Base-by-base conservation (phyloP, 2,113 vertebrate species). In the Ancistrus triradiatus region DNA sequence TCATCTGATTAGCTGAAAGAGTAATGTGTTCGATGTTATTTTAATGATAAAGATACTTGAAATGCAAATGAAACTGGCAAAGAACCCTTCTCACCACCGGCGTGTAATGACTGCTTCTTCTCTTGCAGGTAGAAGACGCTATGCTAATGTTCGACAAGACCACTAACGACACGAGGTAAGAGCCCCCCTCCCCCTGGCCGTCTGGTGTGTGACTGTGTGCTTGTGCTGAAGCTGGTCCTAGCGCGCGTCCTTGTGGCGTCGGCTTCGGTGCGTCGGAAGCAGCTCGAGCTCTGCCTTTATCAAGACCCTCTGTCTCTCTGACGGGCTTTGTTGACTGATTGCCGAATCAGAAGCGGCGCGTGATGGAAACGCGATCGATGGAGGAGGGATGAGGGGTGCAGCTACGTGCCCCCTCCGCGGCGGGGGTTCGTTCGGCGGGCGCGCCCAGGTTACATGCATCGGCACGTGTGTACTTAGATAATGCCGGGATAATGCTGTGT, bases 131-230 rank as follows among this genome's bases (percentile, higher is more conserved):
- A 52, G 95, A 98, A 68, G 95, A 98, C 18, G 95, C 95, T 61
- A 97, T 98, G 95, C 92, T 98, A 69, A 98, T 98, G 95, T 98
- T 98, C 70, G 95, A 98, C 84, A 97, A 97, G 89, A 95, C 95
- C 2, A 97, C 95, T 82, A 98, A 98, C 91, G 95, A 87, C 95
- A 97, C 87, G 95, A 98, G 94, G 95, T 98, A 91, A 94, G 94
- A 52, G 31, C 7, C 46, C 59, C 65, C 18, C 50, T n/a, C n/a
- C n/a, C n/a, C n/a, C n/a, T n/a, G n/a, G n/a, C n/a, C n/a, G n/a
- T n/a, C n/a, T n/a, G n/a, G n/a, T n/a, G n/a, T n/a, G n/a, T 14
- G 52, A 72, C 38, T 48, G 28, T 40, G 59, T 57, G 22, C 24
- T 38, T 21, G 27, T 11, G 44, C 44, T 13, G 18, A 15, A n/a